Evolutionary conservation across 2,888 invertebrate species (phyloP).

Genomic region (Blera fallax): DNA sequence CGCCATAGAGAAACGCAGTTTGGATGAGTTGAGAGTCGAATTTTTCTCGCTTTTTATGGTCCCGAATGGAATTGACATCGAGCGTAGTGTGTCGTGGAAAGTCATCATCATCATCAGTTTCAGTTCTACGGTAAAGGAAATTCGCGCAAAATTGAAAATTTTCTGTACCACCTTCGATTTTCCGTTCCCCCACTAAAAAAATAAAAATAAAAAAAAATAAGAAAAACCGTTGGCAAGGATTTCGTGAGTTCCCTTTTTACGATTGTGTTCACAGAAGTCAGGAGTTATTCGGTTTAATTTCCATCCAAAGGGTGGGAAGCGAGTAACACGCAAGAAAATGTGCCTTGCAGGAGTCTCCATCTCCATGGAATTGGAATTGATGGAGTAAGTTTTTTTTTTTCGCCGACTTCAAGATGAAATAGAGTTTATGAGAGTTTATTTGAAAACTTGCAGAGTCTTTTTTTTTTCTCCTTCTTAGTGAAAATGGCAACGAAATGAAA

Average conservation of each 20-base stretch:
- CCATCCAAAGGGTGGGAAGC: neutral
- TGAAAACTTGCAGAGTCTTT: conserved; percentile 24
- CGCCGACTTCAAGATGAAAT: conserved; percentile 29
- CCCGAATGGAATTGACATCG: conserved; percentile 47
- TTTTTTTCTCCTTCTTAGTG: neutral
- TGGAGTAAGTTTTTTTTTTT: conserved; percentile 44
- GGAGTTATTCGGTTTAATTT: conserved; percentile 19
- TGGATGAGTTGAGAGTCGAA: conserved; percentile 19
- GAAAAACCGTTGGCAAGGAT: neutral
- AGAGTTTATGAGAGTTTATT: conserved; percentile 54
- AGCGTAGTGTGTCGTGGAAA: conserved; percentile 10
- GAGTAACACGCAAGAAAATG: neutral
- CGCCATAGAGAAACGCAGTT: conserved; percentile 14
- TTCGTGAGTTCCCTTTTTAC: neutral
- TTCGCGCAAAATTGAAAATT: conserved; percentile 58
- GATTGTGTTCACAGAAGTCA: conserved; percentile 26
- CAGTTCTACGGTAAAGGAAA: conserved; percentile 32
- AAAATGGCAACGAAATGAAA: conserved; percentile 19
- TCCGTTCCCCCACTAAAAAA: neutral
- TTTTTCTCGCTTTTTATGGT: conserved; percentile 36
- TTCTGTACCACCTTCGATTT: conserved; percentile 7
- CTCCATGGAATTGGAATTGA: conserved; percentile 40
- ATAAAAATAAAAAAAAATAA: neutral
- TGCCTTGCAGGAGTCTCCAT: neutral
- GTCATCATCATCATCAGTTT: conserved; percentile 51